A percentile compares a stretch with the other conserved stretches of the same genome.
phyloP scores from a whole-genome alignment of 2,888 invertebrate species.

The Megamerina dolium region DNA sequence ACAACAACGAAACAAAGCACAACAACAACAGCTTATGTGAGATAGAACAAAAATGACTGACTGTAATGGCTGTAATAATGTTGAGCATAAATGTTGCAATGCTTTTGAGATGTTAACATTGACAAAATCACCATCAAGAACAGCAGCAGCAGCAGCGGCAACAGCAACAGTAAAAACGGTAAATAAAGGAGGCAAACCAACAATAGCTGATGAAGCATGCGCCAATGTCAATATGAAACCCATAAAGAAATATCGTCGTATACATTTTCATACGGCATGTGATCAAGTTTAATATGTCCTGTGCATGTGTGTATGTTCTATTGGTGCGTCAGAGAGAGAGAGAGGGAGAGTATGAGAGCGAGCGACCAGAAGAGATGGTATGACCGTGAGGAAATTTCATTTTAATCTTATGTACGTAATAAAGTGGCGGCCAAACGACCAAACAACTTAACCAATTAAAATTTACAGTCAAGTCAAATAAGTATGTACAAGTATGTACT shows the following conservation, averaged over 20 bases:
- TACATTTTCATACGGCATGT: not conserved
- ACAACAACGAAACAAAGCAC: not conserved
- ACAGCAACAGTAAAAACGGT: not conserved
- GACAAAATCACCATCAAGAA: not conserved
- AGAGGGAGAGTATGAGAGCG: too few relatives aligned
- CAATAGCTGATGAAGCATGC: not conserved
- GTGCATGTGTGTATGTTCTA: too few relatives aligned
- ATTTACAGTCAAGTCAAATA: too few relatives aligned
- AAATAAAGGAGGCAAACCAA: not conserved
- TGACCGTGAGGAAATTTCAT: too few relatives aligned
- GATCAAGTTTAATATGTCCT: constrained; percentile 1
- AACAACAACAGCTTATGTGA: constrained; percentile 8
- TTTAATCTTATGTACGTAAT: too few relatives aligned
- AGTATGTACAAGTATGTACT: too few relatives aligned
- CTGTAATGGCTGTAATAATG: not conserved
- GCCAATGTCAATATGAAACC: not conserved
- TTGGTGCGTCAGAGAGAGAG: too few relatives aligned
- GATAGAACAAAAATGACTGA: not conserved
- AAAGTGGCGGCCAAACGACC: too few relatives aligned
- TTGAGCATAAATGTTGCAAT: too few relatives aligned
- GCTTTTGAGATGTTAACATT: too few relatives aligned
- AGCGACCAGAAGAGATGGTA: too few relatives aligned
- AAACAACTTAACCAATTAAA: too few relatives aligned
- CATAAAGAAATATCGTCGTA: not conserved
- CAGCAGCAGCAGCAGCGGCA: not conserved